Evolutionary conservation across 2,797 vertebrate genomes (phyloP).

Genomic region (Hydrophis major): DNA sequence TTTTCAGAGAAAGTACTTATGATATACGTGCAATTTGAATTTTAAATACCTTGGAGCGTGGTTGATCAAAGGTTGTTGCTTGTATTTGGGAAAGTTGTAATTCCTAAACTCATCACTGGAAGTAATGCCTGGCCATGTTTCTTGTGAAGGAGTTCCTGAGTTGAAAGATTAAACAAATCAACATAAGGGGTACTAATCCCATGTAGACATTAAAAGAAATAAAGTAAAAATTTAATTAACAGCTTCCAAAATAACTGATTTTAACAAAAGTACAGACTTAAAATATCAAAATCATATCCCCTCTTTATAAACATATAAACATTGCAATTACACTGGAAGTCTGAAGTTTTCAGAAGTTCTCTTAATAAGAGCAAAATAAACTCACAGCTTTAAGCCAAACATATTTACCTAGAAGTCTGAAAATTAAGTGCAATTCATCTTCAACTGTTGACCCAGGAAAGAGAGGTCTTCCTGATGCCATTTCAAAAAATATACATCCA

Average conservation of each 20-base stretch:
- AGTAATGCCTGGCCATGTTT: slow-evolving; percentile 92
- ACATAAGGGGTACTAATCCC: background rate
- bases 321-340: background rate
- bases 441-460: slow-evolving; percentile 98
- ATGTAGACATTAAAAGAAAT: background rate
- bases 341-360: background rate
- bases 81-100: slow-evolving; percentile 97
- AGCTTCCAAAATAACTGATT: background rate
- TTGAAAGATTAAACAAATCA: slow-evolving; percentile 47
- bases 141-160: slow-evolving; percentile 91
- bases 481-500: slow-evolving; percentile 98
- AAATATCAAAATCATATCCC: background rate
- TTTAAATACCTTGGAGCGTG: slow-evolving; percentile 89
- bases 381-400: background rate
- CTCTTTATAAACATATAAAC: background rate
- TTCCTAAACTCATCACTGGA: slow-evolving; percentile 97
- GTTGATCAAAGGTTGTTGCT: slow-evolving; percentile 92
- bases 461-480: slow-evolving; percentile 96
- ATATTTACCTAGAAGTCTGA: slow-evolving; percentile 90
- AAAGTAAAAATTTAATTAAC: background rate
- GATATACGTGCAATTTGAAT: background rate
- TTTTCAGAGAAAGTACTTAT: background rate
- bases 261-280: background rate
- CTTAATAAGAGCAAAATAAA: slow-evolving; percentile 25
- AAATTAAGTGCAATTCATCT: slow-evolving; percentile 98